Conservation (phyloP, 2,797 vertebrate genomes). For the Pseudotriccus pelzelni region DNA sequence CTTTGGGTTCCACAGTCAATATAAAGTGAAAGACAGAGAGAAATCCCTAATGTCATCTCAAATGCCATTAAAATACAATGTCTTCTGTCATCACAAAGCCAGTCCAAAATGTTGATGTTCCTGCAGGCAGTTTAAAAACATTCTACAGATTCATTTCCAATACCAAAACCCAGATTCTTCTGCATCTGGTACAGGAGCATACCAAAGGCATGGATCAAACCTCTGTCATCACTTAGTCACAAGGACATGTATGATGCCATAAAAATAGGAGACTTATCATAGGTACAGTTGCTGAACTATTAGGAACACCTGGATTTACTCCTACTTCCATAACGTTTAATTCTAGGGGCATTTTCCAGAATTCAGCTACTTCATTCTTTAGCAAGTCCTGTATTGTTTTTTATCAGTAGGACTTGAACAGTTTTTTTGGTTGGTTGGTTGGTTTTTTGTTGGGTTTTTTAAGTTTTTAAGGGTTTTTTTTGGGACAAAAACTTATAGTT, state of each 20-base stretch:
- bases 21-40: neutral
- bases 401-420: neutral
- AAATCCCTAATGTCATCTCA: neutral
- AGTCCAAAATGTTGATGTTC: neutral
- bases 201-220: neutral
- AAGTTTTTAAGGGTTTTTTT: too few species aligned
- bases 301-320: neutral
- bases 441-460: too few species aligned
- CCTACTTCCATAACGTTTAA: neutral
- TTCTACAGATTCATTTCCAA: neutral
- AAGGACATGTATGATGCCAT: rapidly evolving
- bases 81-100: neutral
- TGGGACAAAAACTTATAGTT: neutral
- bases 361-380: neutral
- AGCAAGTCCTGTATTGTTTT: neutral
- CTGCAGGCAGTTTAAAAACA: neutral
- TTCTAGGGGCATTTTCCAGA: neutral
- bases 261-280: neutral
- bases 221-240: neutral
- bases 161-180: neutral
- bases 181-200: neutral
- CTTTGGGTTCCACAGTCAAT: neutral
- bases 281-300: neutral
- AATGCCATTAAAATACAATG: neutral
- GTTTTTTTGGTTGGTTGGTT: neutral